These are phyloP conservation scores for Hestina assimilis DNA, from an alignment of 1,140 invertebrate species.

Conservation along the genomic window DNA sequence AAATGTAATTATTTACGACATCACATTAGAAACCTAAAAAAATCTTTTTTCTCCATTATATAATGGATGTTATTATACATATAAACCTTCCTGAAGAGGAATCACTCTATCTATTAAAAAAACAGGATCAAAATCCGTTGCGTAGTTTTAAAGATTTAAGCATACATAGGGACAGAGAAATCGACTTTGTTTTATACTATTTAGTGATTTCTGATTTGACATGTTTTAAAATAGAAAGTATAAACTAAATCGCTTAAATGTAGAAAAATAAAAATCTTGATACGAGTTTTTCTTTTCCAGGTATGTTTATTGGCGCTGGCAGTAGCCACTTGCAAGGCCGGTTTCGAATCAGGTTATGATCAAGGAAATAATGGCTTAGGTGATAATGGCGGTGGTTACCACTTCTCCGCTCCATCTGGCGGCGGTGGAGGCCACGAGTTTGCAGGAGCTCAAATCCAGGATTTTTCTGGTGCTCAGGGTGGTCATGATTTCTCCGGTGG, in stretches of 20 bases:
- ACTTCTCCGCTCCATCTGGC: conserved; percentile 17
- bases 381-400: conserved; percentile 31
- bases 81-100: too few relatives aligned
- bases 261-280: conserved; percentile 1
- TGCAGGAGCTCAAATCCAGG: conserved; percentile 24
- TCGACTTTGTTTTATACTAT: too few relatives aligned
- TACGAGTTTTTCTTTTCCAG: conserved; percentile 41
- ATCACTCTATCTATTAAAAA: too few relatives aligned
- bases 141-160: too few relatives aligned
- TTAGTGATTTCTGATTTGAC: conserved; percentile 11
- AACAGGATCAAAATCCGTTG: too few relatives aligned
- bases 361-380: conserved; percentile 27
- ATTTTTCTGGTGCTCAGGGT: conserved; percentile 24
- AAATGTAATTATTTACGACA: too few relatives aligned
- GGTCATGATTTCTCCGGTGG: conserved; percentile 21
- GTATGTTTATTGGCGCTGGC: conserved; percentile 63
- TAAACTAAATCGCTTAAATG: too few relatives aligned
- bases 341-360: conserved; percentile 43
- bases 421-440: conserved; percentile 30
- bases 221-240: too few relatives aligned
- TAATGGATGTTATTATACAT: too few relatives aligned
- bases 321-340: conserved; percentile 61
- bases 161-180: too few relatives aligned
- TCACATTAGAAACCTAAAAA: too few relatives aligned
- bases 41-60: too few relatives aligned